phyloP scores from a whole-genome alignment of 2,888 invertebrate species.

The Chalcosyrphus nemorum region DNA sequence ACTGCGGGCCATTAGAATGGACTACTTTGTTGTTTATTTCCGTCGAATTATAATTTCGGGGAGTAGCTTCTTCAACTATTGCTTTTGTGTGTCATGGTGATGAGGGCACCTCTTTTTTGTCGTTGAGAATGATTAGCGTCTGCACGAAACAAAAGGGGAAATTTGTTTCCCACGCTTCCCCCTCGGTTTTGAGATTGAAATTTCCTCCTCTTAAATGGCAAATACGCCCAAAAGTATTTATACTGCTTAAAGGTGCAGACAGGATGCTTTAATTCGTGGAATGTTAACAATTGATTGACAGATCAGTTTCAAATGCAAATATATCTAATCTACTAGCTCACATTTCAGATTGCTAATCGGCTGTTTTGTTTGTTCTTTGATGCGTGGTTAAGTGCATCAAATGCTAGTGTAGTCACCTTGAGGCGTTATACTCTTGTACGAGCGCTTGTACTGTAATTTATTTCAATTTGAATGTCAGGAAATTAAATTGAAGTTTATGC shows the following conservation, averaged over 20 bases:
- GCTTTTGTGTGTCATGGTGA: constrained; percentile 27
- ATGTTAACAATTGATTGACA: neutral
- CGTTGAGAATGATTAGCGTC: neutral
- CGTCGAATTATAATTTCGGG: constrained; percentile 29
- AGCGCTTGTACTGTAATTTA: neutral
- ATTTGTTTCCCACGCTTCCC: constrained; percentile 48
- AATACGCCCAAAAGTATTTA: neutral
- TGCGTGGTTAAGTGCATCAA: constrained; percentile 9
- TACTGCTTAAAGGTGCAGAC: neutral
- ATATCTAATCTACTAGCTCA: neutral
- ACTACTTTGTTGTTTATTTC: constrained; percentile 26
- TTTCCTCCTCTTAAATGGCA: constrained; percentile 32
- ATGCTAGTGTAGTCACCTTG: neutral
- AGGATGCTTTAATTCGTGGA: constrained; percentile 7
- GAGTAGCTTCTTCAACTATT: constrained; percentile 31
- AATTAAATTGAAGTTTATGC: neutral
- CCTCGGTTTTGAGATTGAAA: constrained; percentile 26
- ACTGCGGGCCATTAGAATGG: constrained; percentile 29
- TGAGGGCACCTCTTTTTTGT: constrained; percentile 36
- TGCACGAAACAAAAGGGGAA: constrained; percentile 8
- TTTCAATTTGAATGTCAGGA: neutral
- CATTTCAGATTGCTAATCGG: neutral
- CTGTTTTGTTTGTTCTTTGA: constrained; percentile 8
- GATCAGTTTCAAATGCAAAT: neutral
- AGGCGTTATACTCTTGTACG: neutral